Base-by-base conservation (phyloP, 1,140 invertebrate genomes). In the Macrotrachela quadricornifera region DNA sequence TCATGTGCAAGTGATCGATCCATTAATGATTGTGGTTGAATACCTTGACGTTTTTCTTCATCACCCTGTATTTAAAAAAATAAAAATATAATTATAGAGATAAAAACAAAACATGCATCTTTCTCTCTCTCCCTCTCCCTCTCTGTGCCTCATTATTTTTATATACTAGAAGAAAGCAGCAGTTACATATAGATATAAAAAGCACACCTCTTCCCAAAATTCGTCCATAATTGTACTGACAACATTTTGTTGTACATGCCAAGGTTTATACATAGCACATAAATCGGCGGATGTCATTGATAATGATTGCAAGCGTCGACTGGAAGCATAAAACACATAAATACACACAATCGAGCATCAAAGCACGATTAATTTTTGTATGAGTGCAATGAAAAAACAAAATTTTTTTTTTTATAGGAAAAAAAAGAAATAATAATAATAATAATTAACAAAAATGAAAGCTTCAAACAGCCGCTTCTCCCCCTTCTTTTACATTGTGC, bases 201-300 rank as follows among this genome's bases (percentile, higher is more conserved):
- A 37, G 40, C 12, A 57, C 60, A 64, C 63, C 63, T 83, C 81
- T 59, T 81, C 78, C 68, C 83, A 85, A 64, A 85, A 85, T 62
- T 85, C 82, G 61, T 84, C 79, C 69, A 83, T 83, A 54, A 85
- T 84, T 11, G 81, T 79, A 66, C 78, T 76, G 0, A 83, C 81
- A 1, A 81, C 82, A 63, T 81, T 74, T 2, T 76, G 74, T 68
- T 84, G 81, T 9, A 80, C 70, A 21, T 80, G 73, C 81, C 81
- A 84, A 1, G 81, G 80, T 68, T 84, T 84, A 9, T 80, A 76
- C 58, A 79, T 80, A 4, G 82, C 80, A 55, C 80, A 81, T 37
- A 85, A 67, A 68, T 85, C 82, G 58, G 80, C 79, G 0, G 78
- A 78, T 1, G 82, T 85, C 82, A 85, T 85, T 6, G 77, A 71